Percentiles rank a stretch among this genome's conserved stretches.
Conservation (phyloP, 2,113 vertebrate species). For the Otus sunia region DNA sequence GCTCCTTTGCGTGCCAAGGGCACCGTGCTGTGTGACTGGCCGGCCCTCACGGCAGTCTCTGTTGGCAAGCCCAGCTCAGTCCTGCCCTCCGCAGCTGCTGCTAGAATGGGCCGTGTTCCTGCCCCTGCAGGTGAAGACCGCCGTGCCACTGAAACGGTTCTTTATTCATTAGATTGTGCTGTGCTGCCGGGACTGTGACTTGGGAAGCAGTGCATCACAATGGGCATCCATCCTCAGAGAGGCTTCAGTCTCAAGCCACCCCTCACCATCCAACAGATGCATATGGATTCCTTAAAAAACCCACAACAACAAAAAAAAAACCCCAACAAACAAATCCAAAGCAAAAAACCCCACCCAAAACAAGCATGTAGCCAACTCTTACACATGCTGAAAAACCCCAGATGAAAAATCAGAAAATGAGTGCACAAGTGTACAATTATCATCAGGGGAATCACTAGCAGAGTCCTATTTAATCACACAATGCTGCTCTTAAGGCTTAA, state of each 20-base stretch:
- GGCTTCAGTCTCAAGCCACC: not conserved
- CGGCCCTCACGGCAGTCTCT: fast-evolving
- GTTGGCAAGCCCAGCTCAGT: not conserved
- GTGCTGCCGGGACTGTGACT: too few species aligned
- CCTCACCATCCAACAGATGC: not conserved
- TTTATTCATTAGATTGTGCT: too few species aligned
- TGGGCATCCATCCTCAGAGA: not conserved
- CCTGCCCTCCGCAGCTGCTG: not conserved
- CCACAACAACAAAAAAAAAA: too few species aligned
- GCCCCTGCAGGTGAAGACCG: not conserved
- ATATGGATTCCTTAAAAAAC: not conserved
- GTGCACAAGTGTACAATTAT: not conserved
- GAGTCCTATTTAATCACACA: not conserved
- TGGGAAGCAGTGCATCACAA: not conserved
- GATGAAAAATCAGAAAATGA: not conserved
- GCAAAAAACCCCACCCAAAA: not conserved
- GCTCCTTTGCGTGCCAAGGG: not conserved
- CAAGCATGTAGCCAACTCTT: not conserved
- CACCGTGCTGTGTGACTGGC: fast-evolving
- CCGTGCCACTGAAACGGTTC: too few species aligned
- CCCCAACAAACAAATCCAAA: not conserved
- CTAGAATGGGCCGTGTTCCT: fast-evolving
- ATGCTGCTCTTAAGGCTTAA: not conserved
- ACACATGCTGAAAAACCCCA: not conserved
- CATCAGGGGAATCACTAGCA: not conserved